Evolutionary conservation across 2,797 vertebrate genomes (phyloP), one percentile per base, ranked within the genome.

Genomic region (Perodicticus potto): DNA sequence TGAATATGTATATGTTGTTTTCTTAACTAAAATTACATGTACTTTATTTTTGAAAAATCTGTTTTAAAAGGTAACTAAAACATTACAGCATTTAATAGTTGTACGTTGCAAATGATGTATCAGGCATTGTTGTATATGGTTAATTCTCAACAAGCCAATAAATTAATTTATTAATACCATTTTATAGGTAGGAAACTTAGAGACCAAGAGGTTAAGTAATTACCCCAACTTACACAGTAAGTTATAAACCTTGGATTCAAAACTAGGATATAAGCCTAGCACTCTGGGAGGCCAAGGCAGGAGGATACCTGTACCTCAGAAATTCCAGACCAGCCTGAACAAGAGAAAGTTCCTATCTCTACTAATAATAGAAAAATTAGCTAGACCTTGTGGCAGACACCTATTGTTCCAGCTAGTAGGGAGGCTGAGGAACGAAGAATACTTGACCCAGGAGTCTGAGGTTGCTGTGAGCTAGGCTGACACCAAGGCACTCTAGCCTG

Each of bases 51-150:
- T 88, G 43, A 40, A 63, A 20, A 87, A 88, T 7, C 6, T 45
- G 53, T 76, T 70, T 91, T 16, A 37, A 82, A 13, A 94, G 12
- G 17, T 86, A 11, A 89, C 53, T 96, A 57, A 86, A 89, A 55
- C 81, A 81, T 13, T 37, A 40, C 63, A 43, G 57, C 69, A 77
- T 77, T 89, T 49, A 89, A 20, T 76, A 65, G 10, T 34, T 40
- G 32, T 3, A 70, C 73, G 32, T 73, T 77, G 8, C 11, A 87
- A 91, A 91, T n/a, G n/a, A 34, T n/a, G 9, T 80, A 55, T 74
- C 25, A 40, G 17, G 7, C 19, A 73, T 73, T 86, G 7, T 57
- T 81, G 77, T 37, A 53, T 73, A 37, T 19, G 0, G 88, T 95
- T 88, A 73, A 43, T 89, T 59, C 85, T 81, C 40, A 94, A 40